A percentile compares a stretch with the other conserved stretches of the same genome.
Conservation (phyloP, 1,140 invertebrate genomes). For the Zelostemma sp. region DNA sequence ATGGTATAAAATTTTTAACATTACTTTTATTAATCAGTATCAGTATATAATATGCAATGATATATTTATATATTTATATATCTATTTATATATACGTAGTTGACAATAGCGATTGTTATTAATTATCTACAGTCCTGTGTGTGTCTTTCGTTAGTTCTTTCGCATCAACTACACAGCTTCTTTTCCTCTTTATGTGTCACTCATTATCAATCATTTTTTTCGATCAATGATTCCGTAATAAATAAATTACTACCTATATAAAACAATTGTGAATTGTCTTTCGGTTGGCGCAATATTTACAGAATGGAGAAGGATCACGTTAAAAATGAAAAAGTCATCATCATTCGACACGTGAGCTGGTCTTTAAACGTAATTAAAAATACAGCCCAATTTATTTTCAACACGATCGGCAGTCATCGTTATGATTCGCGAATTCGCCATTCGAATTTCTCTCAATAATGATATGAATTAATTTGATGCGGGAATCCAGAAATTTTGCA, state of each 20-base stretch:
- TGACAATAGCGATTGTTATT: constrained; percentile 67
- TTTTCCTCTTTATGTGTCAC: constrained; percentile 36
- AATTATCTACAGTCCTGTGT: constrained; percentile 66
- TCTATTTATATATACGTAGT: constrained; percentile 59
- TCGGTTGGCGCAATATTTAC: constrained; percentile 59
- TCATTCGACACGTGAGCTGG: constrained; percentile 41
- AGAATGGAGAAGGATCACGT: constrained; percentile 51
- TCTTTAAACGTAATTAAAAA: constrained; percentile 24
- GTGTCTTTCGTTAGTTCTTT: constrained; percentile 38
- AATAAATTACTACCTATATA: constrained; percentile 67
- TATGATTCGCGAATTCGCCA: background rate
- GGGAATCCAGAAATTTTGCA: constrained; percentile 15
- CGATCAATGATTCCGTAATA: constrained; percentile 54
- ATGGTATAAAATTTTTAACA: constrained; percentile 57
- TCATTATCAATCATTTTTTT: constrained; percentile 38
- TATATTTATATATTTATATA: constrained; percentile 54
- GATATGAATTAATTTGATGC: constrained; percentile 57
- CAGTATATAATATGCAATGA: constrained; percentile 66
- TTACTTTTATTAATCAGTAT: constrained; percentile 69
- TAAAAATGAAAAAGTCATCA: constrained; percentile 54
- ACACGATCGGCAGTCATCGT: constrained; percentile 25
- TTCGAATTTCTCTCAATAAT: constrained; percentile 24
- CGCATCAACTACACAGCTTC: constrained; percentile 41
- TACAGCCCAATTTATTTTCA: constrained; percentile 15
- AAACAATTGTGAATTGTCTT: constrained; percentile 56